Percentiles rank a stretch among this genome's conserved stretches.
Conservation (phyloP, 2,888 invertebrate genomes). For the Melieria omissa region DNA sequence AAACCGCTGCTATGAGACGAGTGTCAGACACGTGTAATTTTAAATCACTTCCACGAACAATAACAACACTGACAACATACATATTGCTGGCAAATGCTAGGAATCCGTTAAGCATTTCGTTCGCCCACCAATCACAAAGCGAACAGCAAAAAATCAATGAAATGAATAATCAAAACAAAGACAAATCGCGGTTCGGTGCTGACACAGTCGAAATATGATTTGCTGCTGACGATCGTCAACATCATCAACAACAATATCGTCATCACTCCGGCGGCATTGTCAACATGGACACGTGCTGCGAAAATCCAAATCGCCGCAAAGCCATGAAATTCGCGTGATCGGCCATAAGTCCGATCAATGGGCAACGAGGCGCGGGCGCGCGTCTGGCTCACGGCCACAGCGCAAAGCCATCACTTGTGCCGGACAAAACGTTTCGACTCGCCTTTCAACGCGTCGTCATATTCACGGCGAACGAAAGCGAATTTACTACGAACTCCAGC, state of each 20-base stretch:
- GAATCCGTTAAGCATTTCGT: too few relatives aligned
- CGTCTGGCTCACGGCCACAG: too few relatives aligned
- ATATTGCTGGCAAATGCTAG: too few relatives aligned
- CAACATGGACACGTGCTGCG: constrained; percentile 34
- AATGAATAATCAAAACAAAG: too few relatives aligned
- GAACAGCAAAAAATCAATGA: too few relatives aligned
- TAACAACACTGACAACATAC: too few relatives aligned
- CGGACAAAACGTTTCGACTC: background rate
- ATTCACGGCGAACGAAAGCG: background rate
- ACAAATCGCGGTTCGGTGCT: too few relatives aligned
- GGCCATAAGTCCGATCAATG: constrained; percentile 32
- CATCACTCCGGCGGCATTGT: background rate
- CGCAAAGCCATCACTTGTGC: background rate
- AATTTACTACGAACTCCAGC: too few relatives aligned
- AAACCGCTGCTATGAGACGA: too few relatives aligned
- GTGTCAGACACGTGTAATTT: too few relatives aligned
- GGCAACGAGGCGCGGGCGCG: constrained; percentile 14
- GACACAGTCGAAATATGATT: constrained; percentile 3
- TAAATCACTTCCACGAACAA: too few relatives aligned
- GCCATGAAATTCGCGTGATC: constrained; percentile 27
- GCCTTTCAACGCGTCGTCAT: constrained; percentile 30
- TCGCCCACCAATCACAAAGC: too few relatives aligned
- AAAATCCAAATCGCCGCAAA: background rate
- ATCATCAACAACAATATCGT: constrained; percentile 13
- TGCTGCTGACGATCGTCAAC: background rate